These are phyloP conservation scores for Euglossa dilemma DNA, from an alignment of 1,140 invertebrate species.

Conservation along the genomic window DNA sequence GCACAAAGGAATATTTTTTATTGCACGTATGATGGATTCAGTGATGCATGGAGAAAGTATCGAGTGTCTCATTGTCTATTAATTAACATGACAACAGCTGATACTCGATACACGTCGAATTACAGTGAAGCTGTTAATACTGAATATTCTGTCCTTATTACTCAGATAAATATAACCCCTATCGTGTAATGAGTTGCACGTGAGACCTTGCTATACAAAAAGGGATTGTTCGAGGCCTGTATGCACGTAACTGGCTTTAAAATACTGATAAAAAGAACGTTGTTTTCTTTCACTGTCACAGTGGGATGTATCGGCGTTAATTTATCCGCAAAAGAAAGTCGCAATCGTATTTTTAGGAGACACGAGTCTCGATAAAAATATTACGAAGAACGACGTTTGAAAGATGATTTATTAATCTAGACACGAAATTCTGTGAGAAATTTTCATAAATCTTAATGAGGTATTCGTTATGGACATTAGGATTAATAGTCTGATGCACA, in stretches of 20 bases:
- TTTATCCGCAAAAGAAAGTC: not conserved
- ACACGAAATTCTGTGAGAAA: too few relatives aligned
- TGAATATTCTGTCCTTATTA: constrained; percentile 32
- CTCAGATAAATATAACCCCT: constrained; percentile 35
- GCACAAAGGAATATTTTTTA: too few relatives aligned
- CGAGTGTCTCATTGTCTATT: too few relatives aligned
- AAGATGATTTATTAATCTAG: too few relatives aligned
- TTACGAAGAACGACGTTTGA: not conserved
- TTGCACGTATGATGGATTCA: too few relatives aligned
- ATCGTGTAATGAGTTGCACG: not conserved
- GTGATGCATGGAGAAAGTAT: too few relatives aligned
- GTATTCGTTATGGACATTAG: too few relatives aligned
- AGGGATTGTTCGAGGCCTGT: constrained; percentile 6
- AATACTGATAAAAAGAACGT: not conserved
- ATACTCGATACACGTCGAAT: too few relatives aligned
- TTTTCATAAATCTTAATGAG: too few relatives aligned
- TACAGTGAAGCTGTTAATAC: not conserved
- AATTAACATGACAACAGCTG: too few relatives aligned
- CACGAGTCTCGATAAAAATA: not conserved
- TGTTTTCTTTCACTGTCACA: not conserved
- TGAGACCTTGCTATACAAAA: constrained; percentile 15
- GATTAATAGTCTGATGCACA: too few relatives aligned
- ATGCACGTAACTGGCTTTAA: constrained; percentile 1
- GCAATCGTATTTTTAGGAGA: not conserved
- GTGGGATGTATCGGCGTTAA: too few relatives aligned